Conservation (phyloP, 2,113 vertebrate genomes). For the Pheucticus melanocephalus region DNA sequence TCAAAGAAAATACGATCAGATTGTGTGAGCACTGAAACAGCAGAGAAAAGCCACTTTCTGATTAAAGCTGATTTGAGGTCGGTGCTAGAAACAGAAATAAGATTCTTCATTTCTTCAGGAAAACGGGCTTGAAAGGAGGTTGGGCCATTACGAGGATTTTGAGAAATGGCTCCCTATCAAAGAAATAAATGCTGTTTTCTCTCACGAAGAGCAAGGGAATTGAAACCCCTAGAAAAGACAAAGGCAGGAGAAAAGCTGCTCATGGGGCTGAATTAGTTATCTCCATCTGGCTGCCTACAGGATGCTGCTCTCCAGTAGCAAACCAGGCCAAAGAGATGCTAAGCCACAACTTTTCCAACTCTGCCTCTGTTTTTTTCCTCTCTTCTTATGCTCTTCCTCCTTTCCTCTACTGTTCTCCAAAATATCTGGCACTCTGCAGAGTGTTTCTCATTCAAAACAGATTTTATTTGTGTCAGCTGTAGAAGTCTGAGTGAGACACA, state of each 20-base stretch:
- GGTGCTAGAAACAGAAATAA: neutral
- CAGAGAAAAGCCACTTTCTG: neutral
- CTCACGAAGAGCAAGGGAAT: neutral
- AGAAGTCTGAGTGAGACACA: neutral
- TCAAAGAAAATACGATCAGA: neutral
- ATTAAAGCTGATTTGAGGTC: neutral
- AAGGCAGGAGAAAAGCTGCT: neutral
- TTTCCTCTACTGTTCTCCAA: neutral
- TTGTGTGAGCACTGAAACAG: neutral
- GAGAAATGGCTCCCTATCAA: neutral
- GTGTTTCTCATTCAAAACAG: neutral
- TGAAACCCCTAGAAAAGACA: neutral
- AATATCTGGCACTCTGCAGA: neutral
- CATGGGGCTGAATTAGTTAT: neutral
- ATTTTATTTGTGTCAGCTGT: neutral
- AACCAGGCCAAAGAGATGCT: neutral
- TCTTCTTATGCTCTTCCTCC: neutral
- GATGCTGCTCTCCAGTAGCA: neutral
- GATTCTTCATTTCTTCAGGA: neutral
- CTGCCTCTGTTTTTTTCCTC: neutral
- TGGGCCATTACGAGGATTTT: neutral
- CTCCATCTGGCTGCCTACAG: neutral
- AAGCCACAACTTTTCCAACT: neutral
- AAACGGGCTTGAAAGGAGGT: neutral
- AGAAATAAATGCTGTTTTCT: neutral